Evolutionary conservation across 2,888 invertebrate genomes (phyloP).

Genomic region (Machimus rusticus): DNA sequence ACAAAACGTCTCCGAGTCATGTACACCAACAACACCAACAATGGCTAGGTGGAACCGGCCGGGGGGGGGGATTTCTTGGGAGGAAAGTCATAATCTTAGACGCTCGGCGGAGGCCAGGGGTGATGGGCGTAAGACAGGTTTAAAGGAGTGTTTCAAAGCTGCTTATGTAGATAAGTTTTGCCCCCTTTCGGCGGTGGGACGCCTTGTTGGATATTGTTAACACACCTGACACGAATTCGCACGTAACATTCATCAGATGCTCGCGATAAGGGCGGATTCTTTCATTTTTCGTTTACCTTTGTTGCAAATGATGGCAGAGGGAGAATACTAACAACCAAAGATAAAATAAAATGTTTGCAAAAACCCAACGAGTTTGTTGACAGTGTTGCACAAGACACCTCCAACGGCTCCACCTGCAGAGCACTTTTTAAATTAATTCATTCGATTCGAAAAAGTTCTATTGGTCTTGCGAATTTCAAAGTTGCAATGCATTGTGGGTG

Average conservation of each 20-base stretch:
- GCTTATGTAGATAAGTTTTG: conserved; percentile 19
- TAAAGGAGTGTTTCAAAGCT: not conserved
- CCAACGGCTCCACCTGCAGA: not conserved
- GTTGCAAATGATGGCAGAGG: not conserved
- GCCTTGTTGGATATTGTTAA: conserved; percentile 14
- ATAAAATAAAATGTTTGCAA: not conserved
- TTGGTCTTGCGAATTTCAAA: not conserved
- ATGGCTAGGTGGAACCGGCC: not conserved
- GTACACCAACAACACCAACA: not conserved
- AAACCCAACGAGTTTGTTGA: not conserved
- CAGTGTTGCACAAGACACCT: not conserved
- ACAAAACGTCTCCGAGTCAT: conserved; percentile 2
- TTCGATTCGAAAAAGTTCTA: not conserved
- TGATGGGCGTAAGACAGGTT: conserved; percentile 12
- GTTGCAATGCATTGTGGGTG: not conserved
- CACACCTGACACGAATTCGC: conserved; percentile 16
- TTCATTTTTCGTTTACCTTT: not conserved
- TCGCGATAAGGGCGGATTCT: not conserved
- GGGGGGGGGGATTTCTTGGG: not conserved
- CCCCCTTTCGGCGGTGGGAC: not conserved
- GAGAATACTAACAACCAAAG: not conserved
- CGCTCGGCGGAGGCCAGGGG: not conserved
- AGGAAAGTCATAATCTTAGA: not conserved
- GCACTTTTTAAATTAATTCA: not conserved
- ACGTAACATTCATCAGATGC: conserved; percentile 20